These are phyloP conservation scores for Drosophila sulfurigaster DNA, from an alignment of 1,140 invertebrate species.

Conservation along the genomic window DNA sequence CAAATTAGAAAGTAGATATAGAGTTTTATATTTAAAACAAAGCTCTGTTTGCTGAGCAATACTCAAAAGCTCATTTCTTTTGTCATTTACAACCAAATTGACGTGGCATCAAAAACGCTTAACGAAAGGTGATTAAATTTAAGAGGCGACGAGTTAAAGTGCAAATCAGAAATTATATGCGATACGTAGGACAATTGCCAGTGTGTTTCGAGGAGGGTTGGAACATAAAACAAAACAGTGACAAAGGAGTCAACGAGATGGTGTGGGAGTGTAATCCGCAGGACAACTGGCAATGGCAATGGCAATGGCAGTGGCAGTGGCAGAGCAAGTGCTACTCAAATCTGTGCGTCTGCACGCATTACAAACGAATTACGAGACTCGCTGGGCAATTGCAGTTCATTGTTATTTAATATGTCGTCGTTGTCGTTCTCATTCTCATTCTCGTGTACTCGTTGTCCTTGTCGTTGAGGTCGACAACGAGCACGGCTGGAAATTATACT, in stretches of 20 bases:
- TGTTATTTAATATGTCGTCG: slow-evolving; percentile 81
- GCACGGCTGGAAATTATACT: slow-evolving; percentile 74
- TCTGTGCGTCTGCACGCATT: slow-evolving; percentile 83
- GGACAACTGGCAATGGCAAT: slow-evolving; percentile 2
- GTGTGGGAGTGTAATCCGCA: slow-evolving; percentile 14
- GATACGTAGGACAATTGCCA: slow-evolving; percentile 55
- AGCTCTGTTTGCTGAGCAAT: too few relatives aligned
- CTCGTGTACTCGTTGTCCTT: slow-evolving; percentile 38
- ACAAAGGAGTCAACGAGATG: slow-evolving; percentile 38
- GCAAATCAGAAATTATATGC: slow-evolving; percentile 73
- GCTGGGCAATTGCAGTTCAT: slow-evolving; percentile 82
- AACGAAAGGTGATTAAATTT: slow-evolving; percentile 72
- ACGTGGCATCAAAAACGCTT: slow-evolving; percentile 33
- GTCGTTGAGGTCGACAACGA: slow-evolving; percentile 38
- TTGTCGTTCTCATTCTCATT: slow-evolving; percentile 30
- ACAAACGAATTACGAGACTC: slow-evolving; percentile 81
- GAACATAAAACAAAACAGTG: slow-evolving; percentile 66
- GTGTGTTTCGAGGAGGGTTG: slow-evolving; percentile 2
- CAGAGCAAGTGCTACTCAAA: slow-evolving; percentile 67
- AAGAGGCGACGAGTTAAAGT: slow-evolving; percentile 68
- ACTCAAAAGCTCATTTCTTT: background rate
- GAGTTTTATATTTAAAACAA: background rate
- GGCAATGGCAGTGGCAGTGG: too few relatives aligned
- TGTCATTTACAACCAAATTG: slow-evolving; percentile 22
- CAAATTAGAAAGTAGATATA: background rate